These are phyloP conservation scores for Ormyrus labotus DNA, from an alignment of 2,888 invertebrate species.

Conservation along the genomic window DNA sequence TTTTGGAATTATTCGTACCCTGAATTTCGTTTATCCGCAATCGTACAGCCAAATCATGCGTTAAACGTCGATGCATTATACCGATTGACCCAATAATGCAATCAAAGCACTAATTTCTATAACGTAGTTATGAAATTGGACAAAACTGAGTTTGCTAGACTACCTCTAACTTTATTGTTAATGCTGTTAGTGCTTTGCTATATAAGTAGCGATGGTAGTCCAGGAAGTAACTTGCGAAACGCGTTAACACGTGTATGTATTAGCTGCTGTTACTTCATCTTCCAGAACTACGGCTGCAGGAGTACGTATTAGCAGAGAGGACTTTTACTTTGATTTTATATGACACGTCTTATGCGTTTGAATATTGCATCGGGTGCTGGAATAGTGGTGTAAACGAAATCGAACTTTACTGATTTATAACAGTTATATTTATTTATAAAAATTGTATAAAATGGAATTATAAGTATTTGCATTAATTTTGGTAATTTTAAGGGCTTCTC, in stretches of 20 bases:
- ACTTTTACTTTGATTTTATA: neutral
- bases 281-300: neutral
- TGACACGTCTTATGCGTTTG: neutral
- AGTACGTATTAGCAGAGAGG: neutral
- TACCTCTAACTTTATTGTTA: slow-evolving; percentile 13
- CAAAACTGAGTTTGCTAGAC: slow-evolving; percentile 17
- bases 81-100: slow-evolving; percentile 2
- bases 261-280: neutral
- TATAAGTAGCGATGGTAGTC: slow-evolving; percentile 3
- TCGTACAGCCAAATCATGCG: too few relatives aligned
- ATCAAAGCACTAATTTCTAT: slow-evolving; percentile 25
- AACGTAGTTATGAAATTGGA: slow-evolving; percentile 16
- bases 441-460: too few relatives aligned
- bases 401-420: too few relatives aligned
- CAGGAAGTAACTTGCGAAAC: neutral
- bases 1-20: too few relatives aligned
- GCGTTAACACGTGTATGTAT: slow-evolving; percentile 3
- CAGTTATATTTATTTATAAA: too few relatives aligned
- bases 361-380: too few relatives aligned
- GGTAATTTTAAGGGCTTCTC: too few relatives aligned
- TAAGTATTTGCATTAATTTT: too few relatives aligned
- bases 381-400: too few relatives aligned
- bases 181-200: neutral
- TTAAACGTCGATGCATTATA: neutral
- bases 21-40: too few relatives aligned